Evolutionary conservation across 2,113 vertebrate species (phyloP).

Genomic region (Euleptes europaea): DNA sequence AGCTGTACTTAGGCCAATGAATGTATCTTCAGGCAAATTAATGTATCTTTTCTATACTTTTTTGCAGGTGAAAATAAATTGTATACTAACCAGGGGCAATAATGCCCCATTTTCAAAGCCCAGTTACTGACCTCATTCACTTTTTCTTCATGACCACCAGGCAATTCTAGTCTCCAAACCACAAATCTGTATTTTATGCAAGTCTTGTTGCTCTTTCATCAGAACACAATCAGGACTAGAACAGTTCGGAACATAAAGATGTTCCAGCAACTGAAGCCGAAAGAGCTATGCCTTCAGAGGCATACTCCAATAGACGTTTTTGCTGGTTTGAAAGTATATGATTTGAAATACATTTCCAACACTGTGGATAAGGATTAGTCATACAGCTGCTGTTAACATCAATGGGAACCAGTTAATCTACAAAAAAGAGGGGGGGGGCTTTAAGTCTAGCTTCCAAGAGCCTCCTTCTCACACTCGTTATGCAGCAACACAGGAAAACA

Average conservation of each 20-base stretch:
- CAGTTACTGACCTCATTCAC: neutral
- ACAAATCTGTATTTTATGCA: neutral
- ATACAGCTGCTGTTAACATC: conserved; percentile 10
- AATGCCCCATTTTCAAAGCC: neutral
- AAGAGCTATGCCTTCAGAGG: neutral
- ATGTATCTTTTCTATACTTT: too few relatives aligned
- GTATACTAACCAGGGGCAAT: neutral
- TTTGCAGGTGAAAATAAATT: neutral
- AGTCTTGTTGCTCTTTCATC: neutral
- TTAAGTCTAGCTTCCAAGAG: conserved; percentile 32
- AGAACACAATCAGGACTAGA: neutral
- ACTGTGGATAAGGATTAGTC: neutral
- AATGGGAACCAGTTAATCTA: conserved; percentile 29
- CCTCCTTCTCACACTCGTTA: neutral
- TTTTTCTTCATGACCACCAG: neutral
- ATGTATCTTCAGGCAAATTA: too few relatives aligned
- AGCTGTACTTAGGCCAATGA: too few relatives aligned
- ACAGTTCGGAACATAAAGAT: neutral
- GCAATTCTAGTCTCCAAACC: neutral
- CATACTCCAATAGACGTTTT: too few relatives aligned
- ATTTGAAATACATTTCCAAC: conserved; percentile 32
- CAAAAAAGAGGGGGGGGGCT: conserved; percentile 30
- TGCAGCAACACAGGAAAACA: neutral
- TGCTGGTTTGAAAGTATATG: neutral
- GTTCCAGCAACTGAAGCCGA: conserved; percentile 8